phyloP scores from a whole-genome alignment of 1,140 invertebrate species.

The Maniola jurtina region DNA sequence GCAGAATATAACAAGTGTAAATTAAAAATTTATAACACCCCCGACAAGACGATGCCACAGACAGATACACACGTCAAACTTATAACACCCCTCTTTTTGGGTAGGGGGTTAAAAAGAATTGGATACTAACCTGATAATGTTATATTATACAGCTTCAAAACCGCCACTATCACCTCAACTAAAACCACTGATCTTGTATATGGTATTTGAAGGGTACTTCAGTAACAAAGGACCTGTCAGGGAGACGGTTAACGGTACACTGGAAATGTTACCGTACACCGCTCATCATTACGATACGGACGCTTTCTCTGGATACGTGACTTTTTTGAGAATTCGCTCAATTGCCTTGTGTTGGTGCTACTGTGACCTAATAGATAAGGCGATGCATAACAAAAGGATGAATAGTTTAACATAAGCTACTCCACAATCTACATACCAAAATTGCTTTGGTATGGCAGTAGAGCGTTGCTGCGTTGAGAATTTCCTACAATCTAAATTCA shows the following conservation, averaged over 20 bases:
- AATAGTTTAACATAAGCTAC: background rate
- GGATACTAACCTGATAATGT: too few relatives aligned
- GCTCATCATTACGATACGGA: background rate
- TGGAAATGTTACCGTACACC: background rate
- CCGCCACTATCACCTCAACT: background rate
- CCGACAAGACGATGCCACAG: too few relatives aligned
- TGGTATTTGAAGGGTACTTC: background rate
- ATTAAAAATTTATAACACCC: too few relatives aligned
- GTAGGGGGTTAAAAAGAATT: too few relatives aligned
- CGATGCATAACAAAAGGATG: background rate
- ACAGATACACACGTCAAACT: too few relatives aligned
- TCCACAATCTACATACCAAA: too few relatives aligned
- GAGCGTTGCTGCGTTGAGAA: too few relatives aligned
- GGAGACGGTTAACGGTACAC: slow-evolving; percentile 2
- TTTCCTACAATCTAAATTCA: too few relatives aligned
- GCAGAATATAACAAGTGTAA: too few relatives aligned
- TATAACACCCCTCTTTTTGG: too few relatives aligned
- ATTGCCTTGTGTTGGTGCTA: background rate
- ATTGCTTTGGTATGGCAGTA: too few relatives aligned
- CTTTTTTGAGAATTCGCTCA: slow-evolving; percentile 18
- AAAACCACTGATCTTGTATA: background rate
- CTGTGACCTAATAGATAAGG: slow-evolving; percentile 23
- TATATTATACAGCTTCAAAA: too few relatives aligned
- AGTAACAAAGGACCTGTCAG: background rate
- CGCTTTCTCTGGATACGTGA: slow-evolving; percentile 27